Evolutionary conservation across 2,888 invertebrate genomes (phyloP).

Genomic region (Podotricha telesiphe): DNA sequence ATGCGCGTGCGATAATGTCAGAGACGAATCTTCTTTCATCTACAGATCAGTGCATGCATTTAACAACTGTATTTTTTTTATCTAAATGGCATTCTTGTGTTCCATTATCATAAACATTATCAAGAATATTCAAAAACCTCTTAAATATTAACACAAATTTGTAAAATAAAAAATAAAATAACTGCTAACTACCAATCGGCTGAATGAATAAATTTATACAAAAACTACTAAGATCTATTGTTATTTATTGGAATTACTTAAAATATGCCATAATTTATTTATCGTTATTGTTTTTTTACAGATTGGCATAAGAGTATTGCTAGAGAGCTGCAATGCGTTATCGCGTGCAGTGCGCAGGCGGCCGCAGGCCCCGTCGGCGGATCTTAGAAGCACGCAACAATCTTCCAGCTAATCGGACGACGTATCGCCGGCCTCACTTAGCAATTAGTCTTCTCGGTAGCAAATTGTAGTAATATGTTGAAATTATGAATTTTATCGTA

Average conservation of each 20-base stretch:
- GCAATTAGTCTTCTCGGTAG: conserved; percentile 75
- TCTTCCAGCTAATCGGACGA: conserved; percentile 73
- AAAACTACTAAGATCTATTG: too few species aligned
- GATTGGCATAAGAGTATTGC: conserved; percentile 18
- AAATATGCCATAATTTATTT: neutral
- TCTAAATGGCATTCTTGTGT: too few species aligned
- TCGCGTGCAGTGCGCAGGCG: conserved; percentile 57
- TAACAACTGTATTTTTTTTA: neutral
- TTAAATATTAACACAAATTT: too few species aligned
- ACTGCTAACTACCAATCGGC: too few species aligned
- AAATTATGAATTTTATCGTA: conserved; percentile 37
- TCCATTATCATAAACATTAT: too few species aligned
- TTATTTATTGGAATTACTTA: neutral
- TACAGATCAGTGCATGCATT: conserved; percentile 1
- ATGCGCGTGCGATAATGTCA: conserved; percentile 69
- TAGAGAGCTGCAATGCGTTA: conserved; percentile 55
- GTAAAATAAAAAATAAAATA: neutral
- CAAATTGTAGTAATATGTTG: conserved; percentile 55
- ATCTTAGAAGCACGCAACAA: conserved; percentile 70
- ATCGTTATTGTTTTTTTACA: neutral
- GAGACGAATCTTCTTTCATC: conserved; percentile 51
- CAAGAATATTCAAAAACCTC: too few species aligned
- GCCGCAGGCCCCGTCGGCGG: conserved; percentile 57
- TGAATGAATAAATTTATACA: too few species aligned
- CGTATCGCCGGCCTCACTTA: conserved; percentile 66